Evolutionary conservation across 2,113 vertebrate species (phyloP).

Genomic region (Scalopus aquaticus): DNA sequence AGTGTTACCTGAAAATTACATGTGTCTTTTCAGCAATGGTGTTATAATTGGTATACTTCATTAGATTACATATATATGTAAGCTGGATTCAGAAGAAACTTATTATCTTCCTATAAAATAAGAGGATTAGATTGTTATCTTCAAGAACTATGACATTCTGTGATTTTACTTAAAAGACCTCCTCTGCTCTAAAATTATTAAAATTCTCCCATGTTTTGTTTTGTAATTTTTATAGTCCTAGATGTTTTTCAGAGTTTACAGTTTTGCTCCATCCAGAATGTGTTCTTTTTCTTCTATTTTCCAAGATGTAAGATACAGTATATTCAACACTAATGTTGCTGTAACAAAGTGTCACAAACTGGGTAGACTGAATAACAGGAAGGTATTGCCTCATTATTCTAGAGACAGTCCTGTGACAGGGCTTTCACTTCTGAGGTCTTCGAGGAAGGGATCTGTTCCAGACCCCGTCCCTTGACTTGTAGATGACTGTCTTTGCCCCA

Average conservation of each 20-base stretch:
- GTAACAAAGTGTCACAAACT: neutral
- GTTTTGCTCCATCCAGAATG: neutral
- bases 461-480: neutral
- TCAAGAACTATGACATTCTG: neutral
- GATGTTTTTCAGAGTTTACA: neutral
- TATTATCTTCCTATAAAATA: neutral
- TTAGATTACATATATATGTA: neutral
- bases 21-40: neutral
- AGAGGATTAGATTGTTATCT: neutral
- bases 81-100: neutral
- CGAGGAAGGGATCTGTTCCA: neutral
- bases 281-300: neutral
- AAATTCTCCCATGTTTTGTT: constrained; percentile 6
- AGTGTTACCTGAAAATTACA: neutral
- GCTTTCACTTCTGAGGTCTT: neutral
- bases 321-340: neutral
- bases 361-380: neutral
- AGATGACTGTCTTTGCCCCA: neutral
- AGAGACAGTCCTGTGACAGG: neutral
- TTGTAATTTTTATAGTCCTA: neutral
- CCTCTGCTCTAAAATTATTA: neutral
- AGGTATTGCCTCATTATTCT: neutral
- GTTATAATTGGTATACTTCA: neutral
- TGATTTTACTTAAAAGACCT: neutral
- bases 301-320: neutral